phyloP scores from a whole-genome alignment of 92 coral and sea anemone species.

The Epizoanthus rinbou region DNA sequence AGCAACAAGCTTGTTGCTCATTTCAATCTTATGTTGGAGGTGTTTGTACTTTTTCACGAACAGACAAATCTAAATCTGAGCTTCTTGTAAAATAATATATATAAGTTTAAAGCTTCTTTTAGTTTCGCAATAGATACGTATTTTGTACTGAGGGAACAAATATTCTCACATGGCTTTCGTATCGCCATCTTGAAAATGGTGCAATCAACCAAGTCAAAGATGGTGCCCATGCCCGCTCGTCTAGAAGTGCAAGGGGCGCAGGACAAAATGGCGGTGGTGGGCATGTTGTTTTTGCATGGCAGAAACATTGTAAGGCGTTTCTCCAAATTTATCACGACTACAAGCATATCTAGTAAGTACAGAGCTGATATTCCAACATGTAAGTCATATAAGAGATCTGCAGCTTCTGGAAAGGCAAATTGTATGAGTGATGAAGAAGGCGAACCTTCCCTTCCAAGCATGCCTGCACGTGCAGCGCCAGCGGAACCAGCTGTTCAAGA shows the following conservation, averaged over 20 bases:
- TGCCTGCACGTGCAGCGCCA: not conserved
- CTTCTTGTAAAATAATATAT: not conserved
- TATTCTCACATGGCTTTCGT: not conserved
- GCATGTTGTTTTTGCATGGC: not conserved
- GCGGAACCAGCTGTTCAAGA: not conserved
- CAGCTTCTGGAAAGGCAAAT: conserved; percentile 4
- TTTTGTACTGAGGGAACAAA: not conserved
- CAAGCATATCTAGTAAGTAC: not conserved
- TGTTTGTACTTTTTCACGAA: no score
- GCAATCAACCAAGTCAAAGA: conserved; percentile 47
- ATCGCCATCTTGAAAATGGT: conserved; percentile 68
- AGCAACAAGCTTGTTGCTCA: no score
- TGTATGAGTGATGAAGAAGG: not conserved
- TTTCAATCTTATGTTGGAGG: no score
- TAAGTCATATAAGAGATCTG: conserved; percentile 7
- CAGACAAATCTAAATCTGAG: no score
- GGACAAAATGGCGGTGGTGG: conserved; percentile 51
- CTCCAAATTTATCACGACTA: conserved; percentile 1
- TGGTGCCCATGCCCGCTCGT: not conserved
- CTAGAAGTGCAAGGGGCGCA: not conserved
- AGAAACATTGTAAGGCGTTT: conserved; percentile 9
- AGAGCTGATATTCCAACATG: not conserved
- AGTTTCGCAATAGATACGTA: not conserved
- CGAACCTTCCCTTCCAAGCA: not conserved
- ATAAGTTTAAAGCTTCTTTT: not conserved